These are phyloP conservation scores for Lutjanus argentimaculatus DNA, from an alignment of 2,797 vertebrate genomes.

Conservation along the genomic window DNA sequence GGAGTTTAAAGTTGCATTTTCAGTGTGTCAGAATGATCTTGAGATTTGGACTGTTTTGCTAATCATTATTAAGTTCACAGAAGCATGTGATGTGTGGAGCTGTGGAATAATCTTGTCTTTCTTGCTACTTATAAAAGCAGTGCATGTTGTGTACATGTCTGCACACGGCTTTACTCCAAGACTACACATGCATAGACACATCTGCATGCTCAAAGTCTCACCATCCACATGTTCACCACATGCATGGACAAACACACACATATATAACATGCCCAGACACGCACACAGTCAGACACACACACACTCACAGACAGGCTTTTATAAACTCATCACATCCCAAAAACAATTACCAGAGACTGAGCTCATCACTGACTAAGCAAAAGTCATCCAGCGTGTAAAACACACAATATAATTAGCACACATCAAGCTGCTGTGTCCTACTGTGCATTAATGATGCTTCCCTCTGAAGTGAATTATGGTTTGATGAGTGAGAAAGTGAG, in stretches of 20 bases:
- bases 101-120: slow-evolving; percentile 58
- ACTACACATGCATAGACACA: slow-evolving; percentile 24
- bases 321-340: slow-evolving; percentile 85
- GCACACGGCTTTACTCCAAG: slow-evolving; percentile 26
- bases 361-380: slow-evolving; percentile 86
- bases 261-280: slow-evolving; percentile 29
- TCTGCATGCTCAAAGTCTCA: slow-evolving; percentile 19
- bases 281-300: slow-evolving; percentile 31
- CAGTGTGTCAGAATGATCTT: slow-evolving; percentile 60
- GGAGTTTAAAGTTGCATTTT: slow-evolving; percentile 70
- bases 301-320: slow-evolving; percentile 65
- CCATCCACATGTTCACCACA: slow-evolving; percentile 11
- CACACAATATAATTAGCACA: slow-evolving; percentile 88
- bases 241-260: slow-evolving; percentile 19
- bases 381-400: slow-evolving; percentile 86
- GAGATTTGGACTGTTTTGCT: slow-evolving; percentile 65
- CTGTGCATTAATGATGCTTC: slow-evolving; percentile 85
- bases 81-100: slow-evolving; percentile 55
- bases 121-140: slow-evolving; percentile 52
- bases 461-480: slow-evolving; percentile 84
- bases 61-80: slow-evolving; percentile 63
- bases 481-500: slow-evolving; percentile 78
- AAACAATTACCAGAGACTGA: slow-evolving; percentile 86
- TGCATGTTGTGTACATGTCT: slow-evolving; percentile 31
- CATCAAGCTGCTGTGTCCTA: slow-evolving; percentile 84